These are phyloP conservation scores for Drosophila pseudoananassae DNA, from an alignment of 1,140 invertebrate genomes.

Conservation along the genomic window DNA sequence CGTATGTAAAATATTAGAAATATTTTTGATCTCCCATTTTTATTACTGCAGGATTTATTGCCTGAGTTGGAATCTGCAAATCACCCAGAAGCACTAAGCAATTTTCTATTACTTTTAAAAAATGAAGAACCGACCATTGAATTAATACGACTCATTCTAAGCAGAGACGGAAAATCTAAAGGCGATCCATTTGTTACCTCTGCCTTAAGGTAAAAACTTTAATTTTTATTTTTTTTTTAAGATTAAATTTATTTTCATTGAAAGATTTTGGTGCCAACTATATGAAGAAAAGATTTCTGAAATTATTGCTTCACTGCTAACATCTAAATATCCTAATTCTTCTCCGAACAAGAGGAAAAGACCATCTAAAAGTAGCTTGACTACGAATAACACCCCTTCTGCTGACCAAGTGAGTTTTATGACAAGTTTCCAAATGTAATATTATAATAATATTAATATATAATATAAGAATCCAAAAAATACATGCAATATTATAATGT, in stretches of 20 bases:
- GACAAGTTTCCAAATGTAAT: neutral
- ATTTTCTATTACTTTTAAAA: constrained; percentile 94
- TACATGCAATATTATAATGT: neutral
- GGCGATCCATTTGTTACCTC: constrained; percentile 94
- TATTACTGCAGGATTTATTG: constrained; percentile 86
- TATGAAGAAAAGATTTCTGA: constrained; percentile 95
- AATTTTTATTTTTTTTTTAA: neutral
- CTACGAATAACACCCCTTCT: constrained; percentile 86
- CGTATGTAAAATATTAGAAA: neutral
- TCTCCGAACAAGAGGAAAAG: constrained; percentile 96
- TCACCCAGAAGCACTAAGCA: constrained; percentile 96
- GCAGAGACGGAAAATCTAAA: constrained; percentile 89
- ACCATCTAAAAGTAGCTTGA: constrained; percentile 87
- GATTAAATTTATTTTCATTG: neutral
- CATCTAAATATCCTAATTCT: constrained; percentile 91
- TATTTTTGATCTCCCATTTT: neutral
- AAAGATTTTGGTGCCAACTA: constrained; percentile 94
- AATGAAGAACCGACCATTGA: constrained; percentile 95
- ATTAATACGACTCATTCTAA: constrained; percentile 92
- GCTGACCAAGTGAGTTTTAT: constrained; percentile 85
- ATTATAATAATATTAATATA: neutral
- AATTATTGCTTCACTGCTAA: constrained; percentile 90
- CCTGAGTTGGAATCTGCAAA: constrained; percentile 94
- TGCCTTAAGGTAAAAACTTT: constrained; percentile 87
- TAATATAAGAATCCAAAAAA: too few species aligned